phyloP scores from a whole-genome alignment of 2,113 vertebrate genomes.

The Leucoraja erinaceus region DNA sequence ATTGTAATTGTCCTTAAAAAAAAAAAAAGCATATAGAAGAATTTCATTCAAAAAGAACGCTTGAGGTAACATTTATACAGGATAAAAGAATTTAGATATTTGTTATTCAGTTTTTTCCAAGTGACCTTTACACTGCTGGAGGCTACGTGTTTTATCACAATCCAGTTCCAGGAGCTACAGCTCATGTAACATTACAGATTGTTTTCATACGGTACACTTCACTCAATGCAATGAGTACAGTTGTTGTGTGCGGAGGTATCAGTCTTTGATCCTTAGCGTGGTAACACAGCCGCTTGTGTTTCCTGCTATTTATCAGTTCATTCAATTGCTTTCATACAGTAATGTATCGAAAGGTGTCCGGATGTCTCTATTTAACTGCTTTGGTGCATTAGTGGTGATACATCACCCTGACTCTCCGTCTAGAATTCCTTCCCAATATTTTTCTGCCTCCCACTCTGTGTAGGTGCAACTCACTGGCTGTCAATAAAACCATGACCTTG shows the following conservation, averaged over 20 bases:
- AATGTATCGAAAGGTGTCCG: neutral
- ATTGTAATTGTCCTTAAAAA: slow-evolving; percentile 28
- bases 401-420: neutral
- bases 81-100: neutral
- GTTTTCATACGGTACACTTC: neutral
- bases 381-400: neutral
- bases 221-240: neutral
- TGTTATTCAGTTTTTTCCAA: slow-evolving; percentile 18
- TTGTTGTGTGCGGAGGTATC: neutral
- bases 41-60: slow-evolving; percentile 17
- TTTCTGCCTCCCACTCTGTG: too few species aligned
- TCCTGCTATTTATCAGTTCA: neutral
- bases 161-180: neutral
- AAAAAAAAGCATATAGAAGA: slow-evolving; percentile 6
- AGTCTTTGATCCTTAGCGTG: neutral
- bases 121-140: slow-evolving; percentile 3
- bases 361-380: neutral
- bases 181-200: neutral
- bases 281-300: neutral
- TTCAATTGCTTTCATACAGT: neutral
- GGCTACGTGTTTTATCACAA: slow-evolving; percentile 21
- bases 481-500: too few species aligned
- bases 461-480: too few species aligned
- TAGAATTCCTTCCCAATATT: neutral
- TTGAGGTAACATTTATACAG: neutral